These are phyloP conservation scores for Ganaspis brasiliensis DNA, from an alignment of 2,888 invertebrate species.

Conservation along the genomic window DNA sequence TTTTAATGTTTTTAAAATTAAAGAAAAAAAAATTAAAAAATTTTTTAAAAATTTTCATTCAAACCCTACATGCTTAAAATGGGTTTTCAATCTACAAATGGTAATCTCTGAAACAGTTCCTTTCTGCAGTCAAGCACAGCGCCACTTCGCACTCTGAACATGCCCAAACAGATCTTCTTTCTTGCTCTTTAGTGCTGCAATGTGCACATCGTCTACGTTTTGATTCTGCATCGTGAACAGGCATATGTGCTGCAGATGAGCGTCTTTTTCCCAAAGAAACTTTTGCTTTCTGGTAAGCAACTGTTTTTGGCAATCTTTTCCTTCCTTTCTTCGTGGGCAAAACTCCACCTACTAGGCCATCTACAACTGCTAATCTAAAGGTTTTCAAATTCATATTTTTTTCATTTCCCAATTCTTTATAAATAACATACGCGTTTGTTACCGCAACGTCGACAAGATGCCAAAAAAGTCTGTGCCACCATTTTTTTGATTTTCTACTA, in stretches of 20 bases:
- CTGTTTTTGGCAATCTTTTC: neutral
- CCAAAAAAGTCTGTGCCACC: neutral
- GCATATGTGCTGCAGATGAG: neutral
- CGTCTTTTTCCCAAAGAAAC: neutral
- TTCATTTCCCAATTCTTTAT: neutral
- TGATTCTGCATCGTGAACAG: neutral
- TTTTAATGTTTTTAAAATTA: no score
- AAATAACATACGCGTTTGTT: neutral
- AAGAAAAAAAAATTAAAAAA: no score
- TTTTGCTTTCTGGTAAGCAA: neutral
- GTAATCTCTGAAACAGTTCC: no score
- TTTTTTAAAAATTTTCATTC: no score
- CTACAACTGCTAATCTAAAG: neutral
- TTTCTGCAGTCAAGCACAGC: neutral
- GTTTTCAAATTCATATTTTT: neutral
- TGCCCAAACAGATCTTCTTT: neutral
- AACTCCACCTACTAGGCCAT: neutral
- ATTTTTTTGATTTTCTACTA: conserved; percentile 50
- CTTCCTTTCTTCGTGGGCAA: neutral
- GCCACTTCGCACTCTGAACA: neutral
- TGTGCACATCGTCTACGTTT: conserved; percentile 10
- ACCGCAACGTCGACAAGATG: neutral
- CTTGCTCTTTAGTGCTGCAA: neutral
- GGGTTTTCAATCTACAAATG: no score
- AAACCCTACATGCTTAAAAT: no score